Conservation (phyloP, 2,797 vertebrate genomes). For the Gymnoscopelus braueri region DNA sequence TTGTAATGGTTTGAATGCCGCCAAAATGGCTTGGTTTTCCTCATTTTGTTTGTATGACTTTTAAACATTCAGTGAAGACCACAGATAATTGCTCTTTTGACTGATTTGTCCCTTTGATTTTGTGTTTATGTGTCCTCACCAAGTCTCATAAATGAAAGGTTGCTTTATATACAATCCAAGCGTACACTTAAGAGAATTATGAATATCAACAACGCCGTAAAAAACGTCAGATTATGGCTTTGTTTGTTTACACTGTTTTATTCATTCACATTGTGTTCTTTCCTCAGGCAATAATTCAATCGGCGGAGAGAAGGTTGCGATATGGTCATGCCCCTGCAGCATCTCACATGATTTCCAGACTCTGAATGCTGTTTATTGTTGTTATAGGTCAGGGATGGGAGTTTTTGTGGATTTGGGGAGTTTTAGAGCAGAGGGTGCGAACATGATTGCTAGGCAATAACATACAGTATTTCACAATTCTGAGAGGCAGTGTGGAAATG, state of each 20-base stretch:
- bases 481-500: constrained; percentile 16
- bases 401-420: constrained; percentile 58
- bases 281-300: constrained; percentile 59
- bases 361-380: constrained; percentile 77
- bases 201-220: constrained; percentile 47
- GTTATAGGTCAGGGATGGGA: constrained; percentile 44
- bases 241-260: constrained; percentile 61
- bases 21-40: constrained; percentile 50
- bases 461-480: constrained; percentile 11
- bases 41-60: constrained; percentile 58
- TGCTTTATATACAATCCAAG: constrained; percentile 20
- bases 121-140: constrained; percentile 54
- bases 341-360: constrained; percentile 74
- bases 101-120: constrained; percentile 57
- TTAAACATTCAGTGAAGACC: constrained; percentile 55
- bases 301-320: constrained; percentile 56
- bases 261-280: constrained; percentile 55
- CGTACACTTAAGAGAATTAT: constrained; percentile 26
- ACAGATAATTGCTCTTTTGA: constrained; percentile 54
- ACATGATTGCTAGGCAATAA: constrained; percentile 22
- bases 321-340: constrained; percentile 64
- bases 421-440: constrained; percentile 42
- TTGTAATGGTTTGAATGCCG: constrained; percentile 53
- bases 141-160: constrained; percentile 29
- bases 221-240: constrained; percentile 59